Percentiles rank a stretch among this genome's conserved stretches.
These are phyloP conservation scores for Dolichoris vasculosae DNA, from an alignment of 1,140 invertebrate genomes.

Conservation along the genomic window DNA sequence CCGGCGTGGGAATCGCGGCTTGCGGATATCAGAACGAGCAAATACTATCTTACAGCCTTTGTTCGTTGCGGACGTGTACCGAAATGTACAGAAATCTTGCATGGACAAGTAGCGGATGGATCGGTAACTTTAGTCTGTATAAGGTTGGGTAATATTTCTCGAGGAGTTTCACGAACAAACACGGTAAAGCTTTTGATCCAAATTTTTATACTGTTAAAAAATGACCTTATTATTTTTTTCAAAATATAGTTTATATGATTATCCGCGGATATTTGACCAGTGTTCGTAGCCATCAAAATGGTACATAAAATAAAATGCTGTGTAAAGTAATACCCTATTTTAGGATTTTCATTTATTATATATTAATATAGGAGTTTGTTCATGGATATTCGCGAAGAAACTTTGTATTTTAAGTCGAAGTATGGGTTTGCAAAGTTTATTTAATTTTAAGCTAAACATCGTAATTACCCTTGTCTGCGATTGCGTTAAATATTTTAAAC, in stretches of 20 bases:
- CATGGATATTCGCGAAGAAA: neutral
- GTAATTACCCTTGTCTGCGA: neutral
- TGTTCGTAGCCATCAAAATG: neutral
- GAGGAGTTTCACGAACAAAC: too few relatives aligned
- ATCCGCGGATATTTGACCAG: neutral
- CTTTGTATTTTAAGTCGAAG: neutral
- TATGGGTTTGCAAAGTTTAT: neutral
- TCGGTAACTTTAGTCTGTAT: too few relatives aligned
- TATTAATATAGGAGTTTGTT: neutral
- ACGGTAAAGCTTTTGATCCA: too few relatives aligned
- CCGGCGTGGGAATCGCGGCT: neutral
- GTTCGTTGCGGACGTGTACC: too few relatives aligned
- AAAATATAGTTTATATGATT: neutral
- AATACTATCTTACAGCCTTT: neutral
- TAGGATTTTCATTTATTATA: neutral
- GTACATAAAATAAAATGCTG: neutral
- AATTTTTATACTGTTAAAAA: too few relatives aligned
- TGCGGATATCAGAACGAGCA: too few relatives aligned
- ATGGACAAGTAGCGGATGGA: too few relatives aligned
- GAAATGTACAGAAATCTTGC: too few relatives aligned
- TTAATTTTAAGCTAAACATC: neutral
- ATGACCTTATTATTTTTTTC: neutral
- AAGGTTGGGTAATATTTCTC: too few relatives aligned
- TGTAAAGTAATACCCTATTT: neutral
- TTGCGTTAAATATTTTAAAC: neutral